These are phyloP conservation scores for Drosophila willistoni DNA, from an alignment of 1,140 invertebrate species.

Conservation along the genomic window DNA sequence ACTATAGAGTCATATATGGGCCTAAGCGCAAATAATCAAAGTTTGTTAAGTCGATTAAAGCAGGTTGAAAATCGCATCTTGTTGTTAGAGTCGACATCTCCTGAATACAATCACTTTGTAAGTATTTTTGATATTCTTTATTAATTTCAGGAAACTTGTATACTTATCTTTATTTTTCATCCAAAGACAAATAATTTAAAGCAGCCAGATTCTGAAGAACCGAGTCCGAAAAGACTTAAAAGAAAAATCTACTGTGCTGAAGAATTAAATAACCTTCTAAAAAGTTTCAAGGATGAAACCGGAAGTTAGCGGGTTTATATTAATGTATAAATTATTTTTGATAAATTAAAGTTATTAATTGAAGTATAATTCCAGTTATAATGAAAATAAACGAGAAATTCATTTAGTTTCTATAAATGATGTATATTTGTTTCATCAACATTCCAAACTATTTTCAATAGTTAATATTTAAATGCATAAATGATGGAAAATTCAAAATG, in stretches of 20 bases:
- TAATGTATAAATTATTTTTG: background rate
- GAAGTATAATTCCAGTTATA: no score
- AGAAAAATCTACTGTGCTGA: slow-evolving; percentile 41
- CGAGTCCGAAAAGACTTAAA: slow-evolving; percentile 13
- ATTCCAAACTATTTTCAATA: slow-evolving; percentile 71
- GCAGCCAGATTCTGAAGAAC: slow-evolving; percentile 8
- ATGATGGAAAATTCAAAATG: slow-evolving; percentile 56
- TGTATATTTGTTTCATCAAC: slow-evolving; percentile 61
- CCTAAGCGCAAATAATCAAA: slow-evolving; percentile 82
- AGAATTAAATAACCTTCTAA: slow-evolving; percentile 26
- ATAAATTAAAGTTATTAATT: no score
- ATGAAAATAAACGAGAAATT: slow-evolving; percentile 2
- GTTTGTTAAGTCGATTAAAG: slow-evolving; percentile 87
- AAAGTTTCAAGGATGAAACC: slow-evolving; percentile 23
- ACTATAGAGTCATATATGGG: slow-evolving; percentile 60
- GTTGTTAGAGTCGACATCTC: slow-evolving; percentile 87
- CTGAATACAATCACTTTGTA: slow-evolving; percentile 88
- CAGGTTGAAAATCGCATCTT: slow-evolving; percentile 87
- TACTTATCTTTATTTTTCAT: slow-evolving; percentile 25
- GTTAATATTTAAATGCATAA: slow-evolving; percentile 60
- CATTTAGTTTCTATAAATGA: slow-evolving; percentile 41
- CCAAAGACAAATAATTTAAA: slow-evolving; percentile 36
- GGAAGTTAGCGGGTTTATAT: background rate
- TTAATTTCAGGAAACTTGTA: background rate
- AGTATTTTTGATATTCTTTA: slow-evolving; percentile 36